Base-by-base conservation (phyloP, 92 coral and sea anemone genomes). In the Porites cylindrica region DNA sequence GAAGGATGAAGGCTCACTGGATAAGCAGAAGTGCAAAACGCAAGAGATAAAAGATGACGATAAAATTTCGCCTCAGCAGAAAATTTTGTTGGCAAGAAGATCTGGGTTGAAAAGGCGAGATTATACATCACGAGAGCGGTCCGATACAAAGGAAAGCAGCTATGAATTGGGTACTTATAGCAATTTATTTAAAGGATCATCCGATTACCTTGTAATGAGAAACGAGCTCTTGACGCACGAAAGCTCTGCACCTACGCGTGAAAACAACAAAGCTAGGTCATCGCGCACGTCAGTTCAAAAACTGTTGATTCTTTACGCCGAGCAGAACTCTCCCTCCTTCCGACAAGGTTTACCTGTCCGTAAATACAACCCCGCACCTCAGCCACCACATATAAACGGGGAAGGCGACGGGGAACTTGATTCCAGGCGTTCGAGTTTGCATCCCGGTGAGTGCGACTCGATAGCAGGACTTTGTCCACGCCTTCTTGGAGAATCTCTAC, bases 281-380 rank as follows among this genome's bases (percentile, higher is more conserved):
- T 78, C 60, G 6, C 86, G 79, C 59, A 87, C 83, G 20, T 88
- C 94, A 1, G 92, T 94, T 23, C 91, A 90, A 68, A 88, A 85
- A 38, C 82, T 95, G n/a, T 76, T 93, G 86, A 84, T 76, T 9
- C 66, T 95, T 43, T 95, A 93, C 72, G 76, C 94, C 26, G 91
- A 95, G 24, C 96, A 93, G 61, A 70, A 90, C 10, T 81, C 96
- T 10, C 83, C 93, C 19, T 95, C 98, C 1, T 95, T 88, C 75
- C 73, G 98, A 59, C 86, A 86, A 24, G 98, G 96, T 0, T n/a
- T 88, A 66, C 92, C 92, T 8, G 68, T 76, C 10, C 67, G 90
- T 12, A 79, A 90, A 67, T 91, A 91, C 84, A 93, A 6, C 7
- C 47, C 47, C 47, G 0, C 81, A 73, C 74, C 93, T 17, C 91